Percentiles rank a stretch among this genome's conserved stretches.
Conservation (phyloP, 2,888 invertebrate genomes). For the Lydus trimaculatus region DNA sequence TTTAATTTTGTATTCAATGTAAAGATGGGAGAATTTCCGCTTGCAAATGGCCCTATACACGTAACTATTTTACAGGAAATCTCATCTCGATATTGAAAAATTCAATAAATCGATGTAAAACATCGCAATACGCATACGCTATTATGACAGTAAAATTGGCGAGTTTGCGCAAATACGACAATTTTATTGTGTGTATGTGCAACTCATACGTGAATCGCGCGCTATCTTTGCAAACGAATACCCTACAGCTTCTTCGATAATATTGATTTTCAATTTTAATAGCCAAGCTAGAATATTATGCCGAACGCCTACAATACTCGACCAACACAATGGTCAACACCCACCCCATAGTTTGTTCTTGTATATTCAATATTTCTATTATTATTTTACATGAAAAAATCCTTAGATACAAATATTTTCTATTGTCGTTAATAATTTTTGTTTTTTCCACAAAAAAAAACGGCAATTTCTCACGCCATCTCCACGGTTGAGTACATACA, state of each 20-base stretch:
- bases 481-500: background rate
- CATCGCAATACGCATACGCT: background rate
- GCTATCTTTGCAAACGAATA: too few species aligned
- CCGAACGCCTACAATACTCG: conserved; percentile 40
- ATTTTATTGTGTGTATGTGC: too few species aligned
- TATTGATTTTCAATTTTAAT: conserved; percentile 44
- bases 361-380: background rate
- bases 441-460: background rate
- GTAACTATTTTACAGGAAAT: background rate
- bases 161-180: background rate
- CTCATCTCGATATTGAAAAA: too few species aligned
- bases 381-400: background rate
- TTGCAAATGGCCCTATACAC: conserved; percentile 24
- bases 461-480: background rate
- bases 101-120: background rate
- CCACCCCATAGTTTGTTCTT: conserved; percentile 18
- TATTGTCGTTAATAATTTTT: background rate
- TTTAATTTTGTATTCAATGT: conserved; percentile 42
- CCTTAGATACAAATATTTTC: too few species aligned
- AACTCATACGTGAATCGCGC: too few species aligned
- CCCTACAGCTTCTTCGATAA: conserved; percentile 23
- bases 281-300: conserved; percentile 39
- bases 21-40: conserved; percentile 32
- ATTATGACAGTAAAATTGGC: too few species aligned
- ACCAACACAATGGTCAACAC: conserved; percentile 35